A percentile compares a stretch with the other conserved stretches of the same genome.
These are phyloP conservation scores for Mercenaria mercenaria DNA, from an alignment of 1,140 invertebrate genomes.

Conservation along the genomic window DNA sequence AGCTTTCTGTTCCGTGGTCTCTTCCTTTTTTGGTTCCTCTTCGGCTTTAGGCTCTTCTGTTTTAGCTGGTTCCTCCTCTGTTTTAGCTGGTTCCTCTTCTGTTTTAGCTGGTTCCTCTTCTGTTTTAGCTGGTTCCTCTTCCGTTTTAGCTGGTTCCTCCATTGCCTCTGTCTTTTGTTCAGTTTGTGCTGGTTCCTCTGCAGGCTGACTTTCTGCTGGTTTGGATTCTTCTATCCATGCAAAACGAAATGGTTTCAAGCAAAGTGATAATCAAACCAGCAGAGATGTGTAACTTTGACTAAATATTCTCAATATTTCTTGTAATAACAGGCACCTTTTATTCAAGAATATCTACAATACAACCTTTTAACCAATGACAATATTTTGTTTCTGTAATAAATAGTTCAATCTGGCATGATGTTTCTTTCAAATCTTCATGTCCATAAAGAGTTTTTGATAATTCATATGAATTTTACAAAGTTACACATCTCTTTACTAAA, in stretches of 20 bases:
- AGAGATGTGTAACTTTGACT: too few species aligned
- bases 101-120: constrained; percentile 39
- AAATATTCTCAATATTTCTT: too few species aligned
- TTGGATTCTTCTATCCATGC: not conserved
- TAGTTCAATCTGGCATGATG: too few species aligned
- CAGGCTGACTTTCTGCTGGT: not conserved
- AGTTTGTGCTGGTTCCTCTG: constrained; percentile 42
- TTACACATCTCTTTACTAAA: too few species aligned
- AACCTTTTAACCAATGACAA: too few species aligned
- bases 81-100: constrained; percentile 45
- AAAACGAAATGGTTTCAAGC: not conserved
- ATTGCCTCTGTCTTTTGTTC: constrained; percentile 21
- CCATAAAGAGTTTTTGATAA: too few species aligned
- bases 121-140: constrained; percentile 38
- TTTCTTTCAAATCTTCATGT: too few species aligned
- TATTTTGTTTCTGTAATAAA: too few species aligned
- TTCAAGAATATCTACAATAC: too few species aligned
- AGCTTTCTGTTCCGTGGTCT: not conserved
- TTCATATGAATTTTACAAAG: too few species aligned
- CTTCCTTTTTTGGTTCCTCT: constrained; percentile 12
- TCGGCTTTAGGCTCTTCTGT: constrained; percentile 30
- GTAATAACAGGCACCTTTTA: too few species aligned
- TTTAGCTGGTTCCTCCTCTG: constrained; percentile 28
- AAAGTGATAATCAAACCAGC: not conserved
- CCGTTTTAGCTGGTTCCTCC: constrained; percentile 33